Evolutionary conservation across 92 coral and sea anemone genomes (phyloP).

Genomic region (Epizoanthus rinbou): DNA sequence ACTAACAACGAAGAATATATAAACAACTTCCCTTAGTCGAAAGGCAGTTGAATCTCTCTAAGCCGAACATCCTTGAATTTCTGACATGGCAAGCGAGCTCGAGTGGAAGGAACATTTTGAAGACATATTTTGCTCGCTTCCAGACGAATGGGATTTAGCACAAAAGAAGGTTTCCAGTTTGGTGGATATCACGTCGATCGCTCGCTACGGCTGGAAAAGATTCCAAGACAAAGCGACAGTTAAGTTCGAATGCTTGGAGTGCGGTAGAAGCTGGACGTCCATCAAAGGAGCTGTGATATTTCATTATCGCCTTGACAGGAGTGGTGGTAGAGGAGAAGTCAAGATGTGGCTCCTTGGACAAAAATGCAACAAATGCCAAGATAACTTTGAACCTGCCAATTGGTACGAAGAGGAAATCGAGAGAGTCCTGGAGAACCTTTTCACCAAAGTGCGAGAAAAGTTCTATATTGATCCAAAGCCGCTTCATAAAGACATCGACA

Average conservation of each 20-base stretch:
- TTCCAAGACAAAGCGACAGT: conserved; percentile 20
- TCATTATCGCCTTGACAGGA: not conserved
- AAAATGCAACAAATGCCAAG: conserved; percentile 22
- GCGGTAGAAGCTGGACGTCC: conserved; percentile 31
- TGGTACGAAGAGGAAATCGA: conserved; percentile 29
- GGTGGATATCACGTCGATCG: not conserved
- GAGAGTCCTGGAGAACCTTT: conserved; percentile 10
- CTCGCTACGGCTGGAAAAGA: conserved; percentile 25
- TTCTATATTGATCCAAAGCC: not conserved
- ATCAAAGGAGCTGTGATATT: conserved; percentile 39
- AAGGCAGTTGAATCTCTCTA: no score
- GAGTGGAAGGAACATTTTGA: not conserved
- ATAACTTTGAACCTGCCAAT: not conserved
- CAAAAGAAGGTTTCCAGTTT: not conserved
- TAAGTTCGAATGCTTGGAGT: conserved; percentile 18
- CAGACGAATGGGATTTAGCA: conserved; percentile 15
- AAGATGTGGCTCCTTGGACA: conserved; percentile 27
- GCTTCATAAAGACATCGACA: not conserved
- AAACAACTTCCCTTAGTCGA: no score
- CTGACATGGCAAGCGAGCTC: not conserved
- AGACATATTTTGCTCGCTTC: not conserved
- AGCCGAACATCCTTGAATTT: no score
- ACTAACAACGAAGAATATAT: no score
- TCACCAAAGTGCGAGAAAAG: conserved; percentile 28
- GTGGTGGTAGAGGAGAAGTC: not conserved